Evolutionary conservation across 2,797 vertebrate genomes (phyloP).

Genomic region (Aldrovandia affinis): DNA sequence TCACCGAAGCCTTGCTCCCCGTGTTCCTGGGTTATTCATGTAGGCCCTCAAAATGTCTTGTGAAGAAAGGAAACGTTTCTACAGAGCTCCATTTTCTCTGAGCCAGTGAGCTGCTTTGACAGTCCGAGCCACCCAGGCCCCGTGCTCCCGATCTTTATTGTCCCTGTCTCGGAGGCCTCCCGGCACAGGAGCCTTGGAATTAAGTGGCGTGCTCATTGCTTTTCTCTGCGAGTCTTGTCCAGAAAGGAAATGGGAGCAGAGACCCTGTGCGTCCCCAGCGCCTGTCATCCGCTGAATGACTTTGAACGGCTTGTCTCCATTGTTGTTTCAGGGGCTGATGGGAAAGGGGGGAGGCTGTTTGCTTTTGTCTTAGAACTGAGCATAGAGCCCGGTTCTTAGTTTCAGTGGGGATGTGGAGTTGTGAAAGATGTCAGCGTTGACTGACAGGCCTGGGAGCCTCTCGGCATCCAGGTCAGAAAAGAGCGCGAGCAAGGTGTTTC

Average conservation of each 20-base stretch:
- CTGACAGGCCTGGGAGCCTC: conserved; percentile 55
- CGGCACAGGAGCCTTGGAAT: conserved; percentile 23
- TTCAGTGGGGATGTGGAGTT: conserved; percentile 28
- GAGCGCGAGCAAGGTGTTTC: conserved; percentile 63
- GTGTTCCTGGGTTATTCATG: not conserved
- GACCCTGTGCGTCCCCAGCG: conserved; percentile 36
- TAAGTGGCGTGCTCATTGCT: conserved; percentile 35
- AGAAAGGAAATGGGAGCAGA: conserved; percentile 47
- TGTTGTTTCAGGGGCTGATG: conserved; percentile 30
- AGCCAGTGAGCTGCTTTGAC: not conserved
- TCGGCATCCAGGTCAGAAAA: conserved; percentile 68
- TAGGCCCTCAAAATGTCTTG: not conserved
- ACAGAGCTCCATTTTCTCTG: not conserved
- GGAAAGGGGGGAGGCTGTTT: conserved; percentile 28
- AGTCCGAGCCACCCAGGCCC: not conserved
- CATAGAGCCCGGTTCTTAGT: conserved; percentile 25
- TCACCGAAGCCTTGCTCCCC: not conserved
- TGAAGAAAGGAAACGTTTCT: conserved; percentile 9
- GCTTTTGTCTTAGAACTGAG: conserved; percentile 36
- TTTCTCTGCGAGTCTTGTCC: conserved; percentile 23
- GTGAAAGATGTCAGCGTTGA: conserved; percentile 40
- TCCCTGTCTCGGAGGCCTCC: not conserved
- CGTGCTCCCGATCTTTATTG: not conserved
- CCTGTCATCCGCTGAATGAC: conserved; percentile 41
- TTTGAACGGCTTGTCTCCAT: conserved; percentile 28